Evolutionary conservation across 2,797 vertebrate species (phyloP).

Genomic region (Neoniphon sammara): DNA sequence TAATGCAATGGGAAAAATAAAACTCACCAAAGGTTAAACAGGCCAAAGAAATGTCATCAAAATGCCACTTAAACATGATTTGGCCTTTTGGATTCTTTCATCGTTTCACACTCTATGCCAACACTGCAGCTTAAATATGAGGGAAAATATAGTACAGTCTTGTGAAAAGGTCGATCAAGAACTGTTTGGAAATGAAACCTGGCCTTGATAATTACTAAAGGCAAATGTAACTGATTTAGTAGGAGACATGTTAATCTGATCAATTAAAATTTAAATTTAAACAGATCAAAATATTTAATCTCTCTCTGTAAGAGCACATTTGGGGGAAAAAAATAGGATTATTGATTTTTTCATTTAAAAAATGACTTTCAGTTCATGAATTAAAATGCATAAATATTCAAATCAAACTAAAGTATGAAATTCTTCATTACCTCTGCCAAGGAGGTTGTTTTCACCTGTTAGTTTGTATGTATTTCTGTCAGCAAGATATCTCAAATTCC

Average conservation of each 20-base stretch:
- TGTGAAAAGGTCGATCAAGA: conserved; percentile 72
- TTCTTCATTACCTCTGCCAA: too few relatives aligned
- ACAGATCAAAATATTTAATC: neutral
- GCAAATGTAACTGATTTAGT: neutral
- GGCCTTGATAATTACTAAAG: conserved; percentile 44
- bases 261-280: neutral
- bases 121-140: conserved; percentile 60
- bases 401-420: too few relatives aligned
- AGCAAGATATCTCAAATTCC: too few relatives aligned
- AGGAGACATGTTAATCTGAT: conserved; percentile 28
- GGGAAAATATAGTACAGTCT: conserved; percentile 41
- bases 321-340: too few relatives aligned
- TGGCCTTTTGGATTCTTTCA: conserved; percentile 82
- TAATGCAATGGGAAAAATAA: conserved; percentile 73
- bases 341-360: too few relatives aligned
- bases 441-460: too few relatives aligned
- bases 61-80: conserved; percentile 82
- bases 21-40: conserved; percentile 80
- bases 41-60: conserved; percentile 84
- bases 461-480: too few relatives aligned
- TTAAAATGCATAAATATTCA: too few relatives aligned
- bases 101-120: conserved; percentile 71
- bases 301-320: too few relatives aligned
- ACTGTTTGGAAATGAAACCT: conserved; percentile 55
- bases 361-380: too few relatives aligned